Evolutionary conservation across 2,797 vertebrate species (phyloP).

Genomic region (Acipenser transmontanus): DNA sequence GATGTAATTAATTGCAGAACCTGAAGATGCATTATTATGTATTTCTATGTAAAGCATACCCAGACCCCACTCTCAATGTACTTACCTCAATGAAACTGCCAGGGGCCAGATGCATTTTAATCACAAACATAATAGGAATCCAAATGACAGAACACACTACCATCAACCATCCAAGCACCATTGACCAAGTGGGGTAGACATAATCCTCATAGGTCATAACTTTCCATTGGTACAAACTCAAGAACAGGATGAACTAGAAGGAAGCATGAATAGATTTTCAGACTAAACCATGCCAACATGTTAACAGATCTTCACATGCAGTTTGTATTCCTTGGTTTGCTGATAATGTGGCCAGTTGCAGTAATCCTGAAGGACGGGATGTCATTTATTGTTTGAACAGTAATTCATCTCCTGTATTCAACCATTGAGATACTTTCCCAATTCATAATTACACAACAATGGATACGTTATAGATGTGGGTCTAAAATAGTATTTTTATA

Average conservation of each 20-base stretch:
- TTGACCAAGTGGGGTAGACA: constrained; percentile 94
- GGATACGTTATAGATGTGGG: too few species aligned
- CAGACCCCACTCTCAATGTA: constrained; percentile 8
- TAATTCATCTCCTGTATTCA: constrained; percentile 41
- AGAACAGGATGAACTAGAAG: constrained; percentile 82
- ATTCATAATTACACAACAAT: too few species aligned
- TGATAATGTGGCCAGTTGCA: constrained; percentile 41
- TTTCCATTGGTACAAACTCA: constrained; percentile 97
- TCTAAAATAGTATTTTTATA: too few species aligned
- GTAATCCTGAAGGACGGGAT: constrained; percentile 44
- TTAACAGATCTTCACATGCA: not conserved
- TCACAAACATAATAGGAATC: constrained; percentile 96
- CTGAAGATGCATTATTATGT: not conserved
- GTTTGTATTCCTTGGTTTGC: constrained; percentile 40
- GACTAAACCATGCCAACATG: not conserved
- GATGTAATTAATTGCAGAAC: constrained; percentile 1
- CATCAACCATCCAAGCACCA: constrained; percentile 96
- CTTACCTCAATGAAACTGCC: constrained; percentile 85
- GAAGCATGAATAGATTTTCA: constrained; percentile 12
- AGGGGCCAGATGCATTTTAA: constrained; percentile 94
- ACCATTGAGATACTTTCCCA: constrained; percentile 26
- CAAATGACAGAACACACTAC: constrained; percentile 92
- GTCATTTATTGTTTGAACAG: constrained; percentile 46
- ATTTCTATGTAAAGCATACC: constrained; percentile 29
- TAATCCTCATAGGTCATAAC: constrained; percentile 93